phyloP scores from a whole-genome alignment of 2,113 vertebrate genomes.

The Salvelinus namaycush region DNA sequence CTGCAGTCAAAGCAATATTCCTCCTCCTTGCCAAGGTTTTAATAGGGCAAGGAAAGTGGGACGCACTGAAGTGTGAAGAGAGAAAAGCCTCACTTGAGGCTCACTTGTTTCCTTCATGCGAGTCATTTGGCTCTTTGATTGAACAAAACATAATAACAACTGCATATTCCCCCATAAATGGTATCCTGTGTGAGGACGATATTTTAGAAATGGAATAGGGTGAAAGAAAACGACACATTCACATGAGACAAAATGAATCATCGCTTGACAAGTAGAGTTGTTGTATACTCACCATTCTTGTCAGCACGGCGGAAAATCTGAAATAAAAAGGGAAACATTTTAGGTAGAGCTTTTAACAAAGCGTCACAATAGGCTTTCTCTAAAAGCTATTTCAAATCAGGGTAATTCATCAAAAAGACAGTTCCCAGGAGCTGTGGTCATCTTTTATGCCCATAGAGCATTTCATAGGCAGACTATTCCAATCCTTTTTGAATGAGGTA shows the following conservation, averaged over 20 bases:
- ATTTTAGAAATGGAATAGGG: neutral
- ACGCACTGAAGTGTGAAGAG: slow-evolving; percentile 29
- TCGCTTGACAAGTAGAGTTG: neutral
- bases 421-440: neutral
- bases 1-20: slow-evolving; percentile 28
- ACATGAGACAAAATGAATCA: slow-evolving; percentile 26
- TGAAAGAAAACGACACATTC: too few species aligned
- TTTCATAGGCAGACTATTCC: neutral
- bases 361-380: slow-evolving; percentile 8
- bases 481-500: too few species aligned
- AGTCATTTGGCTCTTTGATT: slow-evolving; percentile 9
- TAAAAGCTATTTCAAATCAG: neutral
- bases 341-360: neutral
- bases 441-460: neutral
- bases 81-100: slow-evolving; percentile 19
- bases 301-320: slow-evolving; percentile 80
- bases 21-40: slow-evolving; percentile 41
- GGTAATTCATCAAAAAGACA: slow-evolving; percentile 24
- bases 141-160: slow-evolving; percentile 11
- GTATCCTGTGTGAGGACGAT: neutral
- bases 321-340: slow-evolving; percentile 30
- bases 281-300: slow-evolving; percentile 75
- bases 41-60: slow-evolving; percentile 35
- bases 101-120: slow-evolving; percentile 26
- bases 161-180: too few species aligned